Percentiles rank a stretch among this genome's conserved stretches.
Evolutionary conservation across 2,113 vertebrate genomes (phyloP).

Genomic region (Semnopithecus entellus): DNA sequence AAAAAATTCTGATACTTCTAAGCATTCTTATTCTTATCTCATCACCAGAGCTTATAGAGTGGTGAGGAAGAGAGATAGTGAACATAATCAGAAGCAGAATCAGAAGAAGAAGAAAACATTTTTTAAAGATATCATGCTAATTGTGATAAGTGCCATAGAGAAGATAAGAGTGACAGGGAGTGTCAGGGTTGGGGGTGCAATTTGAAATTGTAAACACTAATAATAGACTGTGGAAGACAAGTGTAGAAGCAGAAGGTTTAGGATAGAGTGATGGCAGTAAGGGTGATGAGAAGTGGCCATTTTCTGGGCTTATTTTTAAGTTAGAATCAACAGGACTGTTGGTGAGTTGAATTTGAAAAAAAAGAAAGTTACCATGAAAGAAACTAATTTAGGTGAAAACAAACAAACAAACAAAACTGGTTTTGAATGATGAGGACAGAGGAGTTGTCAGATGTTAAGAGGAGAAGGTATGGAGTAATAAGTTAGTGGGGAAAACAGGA

Average conservation of each 20-base stretch:
- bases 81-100: background rate
- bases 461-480: background rate
- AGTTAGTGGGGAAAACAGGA: constrained; percentile 7
- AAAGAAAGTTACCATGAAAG: background rate
- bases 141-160: background rate
- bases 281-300: background rate
- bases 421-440: background rate
- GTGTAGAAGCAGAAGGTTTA: background rate
- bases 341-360: background rate
- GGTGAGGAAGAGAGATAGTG: background rate
- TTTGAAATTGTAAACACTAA: constrained; percentile 1
- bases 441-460: background rate
- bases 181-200: fast-evolving
- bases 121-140: background rate
- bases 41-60: background rate
- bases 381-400: background rate
- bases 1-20: background rate
- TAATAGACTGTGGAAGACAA: background rate
- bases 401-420: background rate
- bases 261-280: background rate
- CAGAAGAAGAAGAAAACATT: background rate
- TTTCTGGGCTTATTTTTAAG: constrained; percentile 31
- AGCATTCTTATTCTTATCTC: background rate
- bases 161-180: background rate
- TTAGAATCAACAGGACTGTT: background rate